Evolutionary conservation across 1,140 invertebrate genomes (phyloP), one percentile per base, ranked within the genome.

Genomic region (Camponotus floridanus): DNA sequence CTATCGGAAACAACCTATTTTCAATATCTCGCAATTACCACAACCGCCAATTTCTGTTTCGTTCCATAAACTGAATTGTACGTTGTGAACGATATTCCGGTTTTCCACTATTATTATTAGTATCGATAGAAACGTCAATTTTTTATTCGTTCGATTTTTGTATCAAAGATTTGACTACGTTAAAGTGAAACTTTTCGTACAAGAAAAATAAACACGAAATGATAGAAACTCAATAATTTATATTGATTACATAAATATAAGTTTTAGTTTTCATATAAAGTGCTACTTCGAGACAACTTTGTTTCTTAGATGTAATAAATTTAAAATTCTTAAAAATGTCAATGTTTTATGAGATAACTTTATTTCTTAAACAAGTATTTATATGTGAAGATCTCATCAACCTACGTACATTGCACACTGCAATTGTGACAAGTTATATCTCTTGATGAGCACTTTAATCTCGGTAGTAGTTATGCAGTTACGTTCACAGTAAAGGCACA

Each of bases 1-100:
- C 57, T 55, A 33, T 45, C 45, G 48, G 87, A 84, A 88, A 76
- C 57, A 61, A 76, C 45, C 71, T 55, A 57, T 70, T 65, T 73
- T 79, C 83, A 73, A 79, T 87, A 87, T 78, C 68, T 87, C 61
- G 45, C 57, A 88, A 88, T 74, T 81, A 74, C 42, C 26, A 33
- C 26, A 57, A 78, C 51, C 51, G 59, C 85, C 51, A 64, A 80
- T 73, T 86, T 71, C 86, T 80, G 31, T 74, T 55, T 21, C 26
- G 9, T 51, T 59, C 36, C 51, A 15, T 7, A 57, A 21, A 39
- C 4, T 2, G 57, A 33, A 83, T 83, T 45, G 67, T 73, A 5
- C 26, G 8, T 2, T 83, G 55, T 61, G 79, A 39, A 6, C 36
- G 42, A 62, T 74, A 73, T 62, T 83, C 55, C 42, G 42, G 39